phyloP scores from a whole-genome alignment of 2,113 vertebrate genomes.

The pig (Sus scrofa) region DNA sequence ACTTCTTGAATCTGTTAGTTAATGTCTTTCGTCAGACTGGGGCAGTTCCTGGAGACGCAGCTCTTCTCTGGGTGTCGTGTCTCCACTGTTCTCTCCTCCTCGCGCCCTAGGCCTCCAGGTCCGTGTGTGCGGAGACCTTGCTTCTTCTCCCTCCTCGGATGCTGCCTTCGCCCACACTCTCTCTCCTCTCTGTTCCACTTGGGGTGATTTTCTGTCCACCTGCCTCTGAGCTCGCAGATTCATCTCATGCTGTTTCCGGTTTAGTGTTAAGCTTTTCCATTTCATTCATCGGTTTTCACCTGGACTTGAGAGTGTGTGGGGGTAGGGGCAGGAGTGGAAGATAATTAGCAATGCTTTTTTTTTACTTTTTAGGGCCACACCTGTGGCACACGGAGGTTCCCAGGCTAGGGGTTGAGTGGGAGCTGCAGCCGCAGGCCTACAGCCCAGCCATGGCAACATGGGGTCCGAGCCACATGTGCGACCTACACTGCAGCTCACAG shows the following conservation, averaged over 20 bases:
- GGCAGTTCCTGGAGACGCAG: not conserved
- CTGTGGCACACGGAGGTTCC: too few relatives aligned
- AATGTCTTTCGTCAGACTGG: too few relatives aligned
- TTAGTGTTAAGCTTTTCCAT: accelerated
- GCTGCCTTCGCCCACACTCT: accelerated
- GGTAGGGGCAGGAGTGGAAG: not conserved
- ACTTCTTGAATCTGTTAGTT: not conserved
- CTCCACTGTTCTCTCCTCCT: not conserved
- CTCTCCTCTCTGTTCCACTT: not conserved
- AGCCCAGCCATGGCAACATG: too few relatives aligned
- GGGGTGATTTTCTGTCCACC: accelerated
- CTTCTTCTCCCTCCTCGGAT: too few relatives aligned
- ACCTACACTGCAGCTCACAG: too few relatives aligned
- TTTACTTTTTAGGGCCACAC: too few relatives aligned
- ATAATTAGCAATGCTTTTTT: not conserved
- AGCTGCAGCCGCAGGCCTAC: too few relatives aligned
- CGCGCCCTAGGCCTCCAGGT: not conserved
- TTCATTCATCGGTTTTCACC: not conserved
- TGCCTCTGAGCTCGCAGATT: accelerated
- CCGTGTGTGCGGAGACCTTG: not conserved
- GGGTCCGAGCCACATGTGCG: too few relatives aligned
- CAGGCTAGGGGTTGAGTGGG: too few relatives aligned
- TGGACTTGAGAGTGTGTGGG: accelerated
- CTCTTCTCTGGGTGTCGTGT: too few relatives aligned
- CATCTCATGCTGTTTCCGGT: not conserved